A percentile compares a stretch with the other conserved stretches of the same genome.
Conservation (phyloP, 2,888 invertebrate genomes). For the Parnassius smintheus region DNA sequence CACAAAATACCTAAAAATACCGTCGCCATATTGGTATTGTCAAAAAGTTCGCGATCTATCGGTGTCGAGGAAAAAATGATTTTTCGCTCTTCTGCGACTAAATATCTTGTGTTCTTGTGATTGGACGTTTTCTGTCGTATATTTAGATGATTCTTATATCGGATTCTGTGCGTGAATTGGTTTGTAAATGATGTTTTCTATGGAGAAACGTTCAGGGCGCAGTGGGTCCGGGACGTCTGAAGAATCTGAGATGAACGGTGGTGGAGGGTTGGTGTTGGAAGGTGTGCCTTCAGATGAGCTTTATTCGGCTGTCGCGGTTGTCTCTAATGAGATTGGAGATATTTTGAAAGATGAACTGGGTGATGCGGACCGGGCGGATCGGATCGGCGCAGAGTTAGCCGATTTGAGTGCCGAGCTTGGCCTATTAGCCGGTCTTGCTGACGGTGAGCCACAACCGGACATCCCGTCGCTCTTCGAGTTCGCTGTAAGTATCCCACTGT, state of each 20-base stretch:
- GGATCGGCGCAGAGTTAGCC: constrained; percentile 69
- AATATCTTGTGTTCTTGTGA: constrained; percentile 62
- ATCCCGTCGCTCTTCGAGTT: constrained; percentile 72
- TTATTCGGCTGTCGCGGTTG: constrained; percentile 68
- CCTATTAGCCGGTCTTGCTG: constrained; percentile 67
- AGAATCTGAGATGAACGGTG: constrained; percentile 59
- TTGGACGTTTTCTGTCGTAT: constrained; percentile 58
- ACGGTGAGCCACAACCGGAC: constrained; percentile 63
- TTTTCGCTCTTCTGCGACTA: constrained; percentile 61
- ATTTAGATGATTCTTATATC: constrained; percentile 75
- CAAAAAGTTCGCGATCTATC: constrained; percentile 73
- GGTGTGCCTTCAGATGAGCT: constrained; percentile 64
- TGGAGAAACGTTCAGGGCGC: constrained; percentile 70
- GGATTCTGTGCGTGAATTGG: constrained; percentile 62
- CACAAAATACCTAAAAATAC: constrained; percentile 77
- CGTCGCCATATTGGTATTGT: constrained; percentile 82
- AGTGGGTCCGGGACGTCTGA: constrained; percentile 58
- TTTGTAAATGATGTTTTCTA: constrained; percentile 75
- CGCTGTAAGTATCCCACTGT: constrained; percentile 56
- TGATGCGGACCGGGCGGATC: constrained; percentile 67
- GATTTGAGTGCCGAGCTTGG: constrained; percentile 72
- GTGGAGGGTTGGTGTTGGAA: constrained; percentile 56
- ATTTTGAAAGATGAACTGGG: constrained; percentile 73
- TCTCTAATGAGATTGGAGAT: constrained; percentile 73
- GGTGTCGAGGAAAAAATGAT: constrained; percentile 76